Percentiles rank a stretch among this genome's conserved stretches.
These are phyloP conservation scores for Pavo muticus DNA, from an alignment of 2,113 vertebrate species.

Conservation along the genomic window DNA sequence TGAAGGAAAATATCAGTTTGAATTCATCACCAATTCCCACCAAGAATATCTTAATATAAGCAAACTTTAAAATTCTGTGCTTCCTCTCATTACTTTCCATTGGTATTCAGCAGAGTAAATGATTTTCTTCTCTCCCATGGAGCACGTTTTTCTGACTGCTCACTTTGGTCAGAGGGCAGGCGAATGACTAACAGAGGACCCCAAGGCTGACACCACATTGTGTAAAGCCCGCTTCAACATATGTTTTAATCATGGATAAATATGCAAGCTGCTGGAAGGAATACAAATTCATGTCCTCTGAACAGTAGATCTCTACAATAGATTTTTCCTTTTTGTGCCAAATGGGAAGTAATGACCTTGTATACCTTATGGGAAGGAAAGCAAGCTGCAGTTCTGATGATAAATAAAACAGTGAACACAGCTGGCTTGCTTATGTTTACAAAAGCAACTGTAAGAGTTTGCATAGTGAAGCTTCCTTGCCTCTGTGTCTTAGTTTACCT, in stretches of 20 bases:
- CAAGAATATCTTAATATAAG: background rate
- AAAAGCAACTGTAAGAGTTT: background rate
- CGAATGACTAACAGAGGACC: background rate
- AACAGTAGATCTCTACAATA: background rate
- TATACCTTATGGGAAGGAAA: background rate
- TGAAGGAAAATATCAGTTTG: slow-evolving; percentile 16
- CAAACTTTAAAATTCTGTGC: background rate
- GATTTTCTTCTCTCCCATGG: background rate
- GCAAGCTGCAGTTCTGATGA: background rate
- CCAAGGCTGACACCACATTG: background rate
- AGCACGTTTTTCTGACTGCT: background rate
- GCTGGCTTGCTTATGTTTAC: background rate
- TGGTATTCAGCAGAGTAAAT: background rate
- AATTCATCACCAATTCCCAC: background rate
- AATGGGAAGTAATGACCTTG: background rate
- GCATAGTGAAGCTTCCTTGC: background rate
- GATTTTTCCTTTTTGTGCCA: background rate
- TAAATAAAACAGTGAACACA: background rate
- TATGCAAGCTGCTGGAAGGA: background rate
- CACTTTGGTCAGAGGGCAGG: background rate
- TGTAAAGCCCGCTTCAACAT: background rate
- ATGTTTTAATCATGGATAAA: background rate
- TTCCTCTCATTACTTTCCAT: background rate
- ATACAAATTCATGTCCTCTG: background rate
- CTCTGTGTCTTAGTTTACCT: background rate